Evolutionary conservation across 2,888 invertebrate genomes (phyloP).

Genomic region (Drosophila colorata): DNA sequence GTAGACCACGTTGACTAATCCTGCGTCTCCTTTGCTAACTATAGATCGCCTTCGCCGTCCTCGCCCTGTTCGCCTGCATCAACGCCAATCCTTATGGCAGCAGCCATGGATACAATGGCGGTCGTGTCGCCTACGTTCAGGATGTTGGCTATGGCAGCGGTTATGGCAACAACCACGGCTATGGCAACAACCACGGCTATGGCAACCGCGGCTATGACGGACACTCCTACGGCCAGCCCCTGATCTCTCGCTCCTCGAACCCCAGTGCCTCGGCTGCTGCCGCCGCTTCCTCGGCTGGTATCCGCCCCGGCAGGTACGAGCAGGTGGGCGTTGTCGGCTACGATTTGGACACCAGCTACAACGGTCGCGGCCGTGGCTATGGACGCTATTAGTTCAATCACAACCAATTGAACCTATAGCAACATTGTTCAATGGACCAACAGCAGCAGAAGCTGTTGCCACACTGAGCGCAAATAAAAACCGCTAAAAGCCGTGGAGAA

Average conservation of each 20-base stretch:
- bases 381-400: slow-evolving; percentile 53
- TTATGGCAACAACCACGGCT: slow-evolving; percentile 29
- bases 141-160: slow-evolving; percentile 14
- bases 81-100: slow-evolving; percentile 54
- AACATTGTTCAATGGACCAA: slow-evolving; percentile 36
- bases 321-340: slow-evolving; percentile 52
- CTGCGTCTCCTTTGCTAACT: slow-evolving; percentile 1
- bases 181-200: slow-evolving; percentile 32
- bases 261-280: slow-evolving; percentile 63
- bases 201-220: slow-evolving; percentile 19
- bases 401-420: slow-evolving; percentile 11
- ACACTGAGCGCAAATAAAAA: too few relatives aligned
- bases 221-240: slow-evolving; percentile 20
- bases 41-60: slow-evolving; percentile 61
- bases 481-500: slow-evolving; percentile 45
- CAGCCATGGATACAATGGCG: slow-evolving; percentile 1
- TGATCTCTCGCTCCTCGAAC: slow-evolving; percentile 31
- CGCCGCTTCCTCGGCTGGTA: slow-evolving; percentile 59
- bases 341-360: slow-evolving; percentile 33
- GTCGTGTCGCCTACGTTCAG: too few relatives aligned
- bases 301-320: slow-evolving; percentile 53
- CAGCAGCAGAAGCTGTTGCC: slow-evolving; percentile 16
- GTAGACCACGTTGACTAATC: slow-evolving; percentile 34
- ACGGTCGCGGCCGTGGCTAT: slow-evolving; percentile 33
- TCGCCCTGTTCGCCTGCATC: slow-evolving; percentile 62